These are phyloP conservation scores for Sphinx pinastri DNA, from an alignment of 2,888 invertebrate genomes.

Conservation along the genomic window DNA sequence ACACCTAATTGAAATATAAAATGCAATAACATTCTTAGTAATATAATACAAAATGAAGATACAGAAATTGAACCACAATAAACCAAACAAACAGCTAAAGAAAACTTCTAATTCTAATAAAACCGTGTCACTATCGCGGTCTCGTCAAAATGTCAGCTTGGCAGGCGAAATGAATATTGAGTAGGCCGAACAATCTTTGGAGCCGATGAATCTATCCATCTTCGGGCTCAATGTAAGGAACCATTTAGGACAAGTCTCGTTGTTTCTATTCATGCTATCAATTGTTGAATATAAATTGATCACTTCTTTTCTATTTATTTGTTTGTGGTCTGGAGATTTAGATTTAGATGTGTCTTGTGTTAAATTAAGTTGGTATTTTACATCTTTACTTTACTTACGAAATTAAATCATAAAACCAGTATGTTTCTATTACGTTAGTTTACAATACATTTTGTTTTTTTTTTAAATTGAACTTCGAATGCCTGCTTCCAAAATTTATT, in stretches of 20 bases:
- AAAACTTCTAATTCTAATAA: constrained; percentile 2
- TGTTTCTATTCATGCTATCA: constrained; percentile 44
- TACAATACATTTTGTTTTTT: not conserved
- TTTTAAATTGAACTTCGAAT: not conserved
- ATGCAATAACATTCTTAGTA: no score
- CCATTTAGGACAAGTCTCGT: constrained; percentile 50
- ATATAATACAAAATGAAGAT: no score
- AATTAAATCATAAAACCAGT: not conserved
- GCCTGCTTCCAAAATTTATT: no score
- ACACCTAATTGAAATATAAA: no score
- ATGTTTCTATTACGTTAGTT: not conserved
- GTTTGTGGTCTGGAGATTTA: not conserved
- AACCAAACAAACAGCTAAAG: constrained; percentile 21
- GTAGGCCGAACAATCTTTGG: constrained; percentile 48
- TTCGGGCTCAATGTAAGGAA: constrained; percentile 26
- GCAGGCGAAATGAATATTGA: constrained; percentile 54
- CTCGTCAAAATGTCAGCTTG: constrained; percentile 33
- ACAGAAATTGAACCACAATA: not conserved
- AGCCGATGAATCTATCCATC: constrained; percentile 55
- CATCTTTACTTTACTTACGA: not conserved
- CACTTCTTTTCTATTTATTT: constrained; percentile 36
- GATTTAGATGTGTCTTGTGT: not conserved
- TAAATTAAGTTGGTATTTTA: not conserved
- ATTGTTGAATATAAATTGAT: constrained; percentile 60
- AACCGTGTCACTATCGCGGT: constrained; percentile 11